Conservation (phyloP, 1,140 invertebrate species). For the Bombus waltoni region DNA sequence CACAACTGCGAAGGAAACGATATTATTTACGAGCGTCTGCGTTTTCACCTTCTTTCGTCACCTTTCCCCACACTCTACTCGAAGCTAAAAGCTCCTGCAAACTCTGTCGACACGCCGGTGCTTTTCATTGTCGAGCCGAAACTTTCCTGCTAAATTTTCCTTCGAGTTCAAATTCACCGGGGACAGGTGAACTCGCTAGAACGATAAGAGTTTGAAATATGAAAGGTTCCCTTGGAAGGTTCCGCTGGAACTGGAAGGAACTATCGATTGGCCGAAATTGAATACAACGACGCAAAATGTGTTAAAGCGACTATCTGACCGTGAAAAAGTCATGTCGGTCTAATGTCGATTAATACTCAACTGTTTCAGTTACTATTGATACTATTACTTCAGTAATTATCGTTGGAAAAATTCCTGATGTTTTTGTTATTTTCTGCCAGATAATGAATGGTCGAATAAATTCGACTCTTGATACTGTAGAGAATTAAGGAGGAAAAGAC, state of each 20-base stretch:
- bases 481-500: no score
- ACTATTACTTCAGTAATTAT: no score
- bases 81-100: neutral
- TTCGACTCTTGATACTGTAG: no score
- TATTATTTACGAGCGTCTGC: conserved; percentile 9
- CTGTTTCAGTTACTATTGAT: no score
- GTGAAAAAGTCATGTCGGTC: no score
- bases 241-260: neutral
- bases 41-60: neutral
- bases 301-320: no score
- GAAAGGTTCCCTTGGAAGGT: neutral
- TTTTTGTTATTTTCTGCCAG: no score
- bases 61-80: no score
- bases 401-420: no score
- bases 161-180: neutral
- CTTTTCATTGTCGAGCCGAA: neutral
- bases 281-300: no score
- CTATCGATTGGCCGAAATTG: conserved; percentile 17
- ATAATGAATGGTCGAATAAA: no score
- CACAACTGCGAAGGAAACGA: neutral
- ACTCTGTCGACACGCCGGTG: neutral
- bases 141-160: neutral
- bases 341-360: no score
- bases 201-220: conserved; percentile 10
- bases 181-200: neutral